A percentile compares a stretch with the other conserved stretches of the same genome.
Conservation (phyloP, 1,140 invertebrate species). For the Steinernema khuongi region DNA sequence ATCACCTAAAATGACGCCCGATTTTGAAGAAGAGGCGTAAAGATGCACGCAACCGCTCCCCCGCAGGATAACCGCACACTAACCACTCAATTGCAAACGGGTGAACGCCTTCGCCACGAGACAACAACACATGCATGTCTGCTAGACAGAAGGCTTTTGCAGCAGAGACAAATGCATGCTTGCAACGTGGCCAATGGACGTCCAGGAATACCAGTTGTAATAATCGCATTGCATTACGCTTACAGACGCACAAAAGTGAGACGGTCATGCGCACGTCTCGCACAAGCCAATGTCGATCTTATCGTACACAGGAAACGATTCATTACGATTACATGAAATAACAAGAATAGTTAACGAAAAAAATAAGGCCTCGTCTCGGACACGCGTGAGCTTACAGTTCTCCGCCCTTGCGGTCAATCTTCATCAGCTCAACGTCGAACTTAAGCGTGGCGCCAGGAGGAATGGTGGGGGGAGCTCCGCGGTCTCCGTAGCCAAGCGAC, state of each 20-base stretch:
- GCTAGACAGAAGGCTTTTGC: no score
- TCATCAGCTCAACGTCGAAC: constrained; percentile 77
- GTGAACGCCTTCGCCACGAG: no score
- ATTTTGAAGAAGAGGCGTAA: neutral
- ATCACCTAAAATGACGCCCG: constrained; percentile 2
- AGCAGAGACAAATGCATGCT: no score
- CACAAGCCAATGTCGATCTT: neutral
- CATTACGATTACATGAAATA: neutral
- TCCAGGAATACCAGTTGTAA: no score
- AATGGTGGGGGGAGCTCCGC: constrained; percentile 74
- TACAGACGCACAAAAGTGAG: neutral
- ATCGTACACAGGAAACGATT: no score
- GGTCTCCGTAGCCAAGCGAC: constrained; percentile 74
- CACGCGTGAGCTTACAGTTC: constrained; percentile 61
- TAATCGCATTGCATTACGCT: no score
- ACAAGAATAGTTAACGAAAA: neutral
- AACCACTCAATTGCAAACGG: no score
- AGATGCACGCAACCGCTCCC: no score
- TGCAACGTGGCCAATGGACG: no score
- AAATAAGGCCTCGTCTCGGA: neutral
- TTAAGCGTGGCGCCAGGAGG: constrained; percentile 72
- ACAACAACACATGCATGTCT: no score
- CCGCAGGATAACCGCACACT: no score
- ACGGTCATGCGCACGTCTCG: neutral
- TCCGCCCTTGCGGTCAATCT: constrained; percentile 68